A percentile compares a stretch with the other conserved stretches of the same genome.
These are phyloP conservation scores for Stomorhina lunata DNA, from an alignment of 2,888 invertebrate species.

Conservation along the genomic window DNA sequence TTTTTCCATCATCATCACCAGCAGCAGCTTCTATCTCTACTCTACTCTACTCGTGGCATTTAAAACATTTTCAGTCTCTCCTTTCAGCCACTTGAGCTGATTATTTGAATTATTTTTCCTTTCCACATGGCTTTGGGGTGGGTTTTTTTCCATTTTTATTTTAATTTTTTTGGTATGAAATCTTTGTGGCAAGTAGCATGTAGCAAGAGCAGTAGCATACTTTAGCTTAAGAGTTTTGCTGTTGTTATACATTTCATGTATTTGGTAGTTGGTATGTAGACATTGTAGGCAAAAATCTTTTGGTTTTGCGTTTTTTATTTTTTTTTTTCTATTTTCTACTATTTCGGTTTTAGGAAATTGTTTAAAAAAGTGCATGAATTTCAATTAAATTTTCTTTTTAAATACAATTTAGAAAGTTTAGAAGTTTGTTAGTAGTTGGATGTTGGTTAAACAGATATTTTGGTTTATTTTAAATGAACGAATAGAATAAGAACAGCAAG, in stretches of 20 bases:
- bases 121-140: constrained; percentile 63
- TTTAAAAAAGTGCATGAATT: constrained; percentile 60
- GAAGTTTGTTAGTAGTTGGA: too few relatives aligned
- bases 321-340: constrained; percentile 4
- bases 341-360: constrained; percentile 50
- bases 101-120: constrained; percentile 66
- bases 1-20: neutral
- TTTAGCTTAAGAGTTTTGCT: constrained; percentile 60
- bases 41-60: constrained; percentile 63
- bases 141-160: constrained; percentile 21
- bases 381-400: constrained; percentile 59
- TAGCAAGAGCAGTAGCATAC: too few relatives aligned
- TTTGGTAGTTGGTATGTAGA: constrained; percentile 50
- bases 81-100: constrained; percentile 67
- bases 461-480: constrained; percentile 25
- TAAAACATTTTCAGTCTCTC: constrained; percentile 65
- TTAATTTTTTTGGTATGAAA: constrained; percentile 30
- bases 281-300: constrained; percentile 64
- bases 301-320: neutral
- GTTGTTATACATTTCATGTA: constrained; percentile 37
- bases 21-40: constrained; percentile 16
- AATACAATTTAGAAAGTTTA: constrained; percentile 40
- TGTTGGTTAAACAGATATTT: constrained; percentile 34
- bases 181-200: constrained; percentile 64
- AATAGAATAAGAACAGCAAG: neutral